Evolutionary conservation across 2,888 invertebrate genomes (phyloP).

Genomic region (Ashinkailepas kermadecensis): DNA sequence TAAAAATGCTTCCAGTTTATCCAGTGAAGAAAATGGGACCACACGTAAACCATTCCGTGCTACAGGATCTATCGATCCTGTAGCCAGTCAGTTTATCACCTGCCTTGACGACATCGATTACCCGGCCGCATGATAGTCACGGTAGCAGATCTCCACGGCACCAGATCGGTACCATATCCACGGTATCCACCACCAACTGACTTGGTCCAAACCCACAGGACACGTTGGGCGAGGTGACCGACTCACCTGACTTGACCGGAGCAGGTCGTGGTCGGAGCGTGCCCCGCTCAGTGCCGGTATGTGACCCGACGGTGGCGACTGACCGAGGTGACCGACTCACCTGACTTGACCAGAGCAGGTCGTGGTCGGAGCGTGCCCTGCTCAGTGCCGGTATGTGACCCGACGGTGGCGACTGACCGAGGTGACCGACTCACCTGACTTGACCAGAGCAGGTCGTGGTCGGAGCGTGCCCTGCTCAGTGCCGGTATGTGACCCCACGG

Average conservation of each 20-base stretch:
- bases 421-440: background rate
- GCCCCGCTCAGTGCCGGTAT: conserved; percentile 20
- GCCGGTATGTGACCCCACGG: background rate
- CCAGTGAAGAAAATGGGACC: too few species aligned
- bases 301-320: background rate
- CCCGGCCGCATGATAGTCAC: too few species aligned
- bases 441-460: background rate
- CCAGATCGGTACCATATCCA: too few species aligned
- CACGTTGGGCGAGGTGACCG: too few species aligned
- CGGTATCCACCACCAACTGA: too few species aligned
- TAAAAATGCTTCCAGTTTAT: too few species aligned
- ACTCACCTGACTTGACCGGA: background rate
- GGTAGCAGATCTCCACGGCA: too few species aligned
- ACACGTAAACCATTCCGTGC: too few species aligned
- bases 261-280: background rate
- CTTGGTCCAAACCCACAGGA: too few species aligned
- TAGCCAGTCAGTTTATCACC: too few species aligned
- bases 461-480: conserved; percentile 12
- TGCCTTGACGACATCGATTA: too few species aligned
- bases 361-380: background rate
- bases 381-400: background rate
- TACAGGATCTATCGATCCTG: too few species aligned
- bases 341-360: background rate
- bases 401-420: background rate
- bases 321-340: background rate